phyloP scores from a whole-genome alignment of 2,888 invertebrate genomes.

The Tyria jacobaeae region DNA sequence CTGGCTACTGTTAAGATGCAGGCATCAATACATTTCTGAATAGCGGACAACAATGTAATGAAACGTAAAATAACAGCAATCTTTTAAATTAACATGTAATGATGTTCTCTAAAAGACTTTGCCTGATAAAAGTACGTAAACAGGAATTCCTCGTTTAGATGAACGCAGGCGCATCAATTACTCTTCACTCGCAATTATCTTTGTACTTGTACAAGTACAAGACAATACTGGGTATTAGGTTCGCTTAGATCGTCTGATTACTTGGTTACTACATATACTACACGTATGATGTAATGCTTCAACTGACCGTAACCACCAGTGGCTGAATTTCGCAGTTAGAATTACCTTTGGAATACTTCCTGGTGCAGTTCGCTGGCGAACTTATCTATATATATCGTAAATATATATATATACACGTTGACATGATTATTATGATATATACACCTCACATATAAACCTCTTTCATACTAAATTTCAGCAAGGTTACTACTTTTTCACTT shows the following conservation, averaged over 20 bases:
- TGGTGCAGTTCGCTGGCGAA: too few species aligned
- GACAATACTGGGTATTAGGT: slow-evolving; percentile 4
- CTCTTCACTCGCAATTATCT: slow-evolving; percentile 34
- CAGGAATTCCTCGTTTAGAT: slow-evolving; percentile 62
- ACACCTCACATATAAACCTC: too few species aligned
- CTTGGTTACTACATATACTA: not conserved
- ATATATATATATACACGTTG: too few species aligned
- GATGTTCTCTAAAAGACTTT: slow-evolving; percentile 32
- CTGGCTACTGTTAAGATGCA: not conserved
- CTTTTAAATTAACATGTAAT: slow-evolving; percentile 48
- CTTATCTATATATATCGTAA: too few species aligned
- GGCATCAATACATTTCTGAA: not conserved
- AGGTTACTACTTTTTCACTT: too few species aligned
- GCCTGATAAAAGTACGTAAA: slow-evolving; percentile 44
- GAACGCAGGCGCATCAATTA: slow-evolving; percentile 40
- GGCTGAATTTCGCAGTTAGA: not conserved
- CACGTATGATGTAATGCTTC: not conserved
- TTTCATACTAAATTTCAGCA: too few species aligned
- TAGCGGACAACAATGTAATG: not conserved
- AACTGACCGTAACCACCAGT: not conserved
- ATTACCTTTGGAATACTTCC: too few species aligned
- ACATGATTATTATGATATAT: too few species aligned
- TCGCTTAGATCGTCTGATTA: not conserved
- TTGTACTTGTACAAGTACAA: slow-evolving; percentile 12
- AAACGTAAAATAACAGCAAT: not conserved